Conservation (phyloP, 2,797 vertebrate genomes). For the Psittacula derbiana region DNA sequence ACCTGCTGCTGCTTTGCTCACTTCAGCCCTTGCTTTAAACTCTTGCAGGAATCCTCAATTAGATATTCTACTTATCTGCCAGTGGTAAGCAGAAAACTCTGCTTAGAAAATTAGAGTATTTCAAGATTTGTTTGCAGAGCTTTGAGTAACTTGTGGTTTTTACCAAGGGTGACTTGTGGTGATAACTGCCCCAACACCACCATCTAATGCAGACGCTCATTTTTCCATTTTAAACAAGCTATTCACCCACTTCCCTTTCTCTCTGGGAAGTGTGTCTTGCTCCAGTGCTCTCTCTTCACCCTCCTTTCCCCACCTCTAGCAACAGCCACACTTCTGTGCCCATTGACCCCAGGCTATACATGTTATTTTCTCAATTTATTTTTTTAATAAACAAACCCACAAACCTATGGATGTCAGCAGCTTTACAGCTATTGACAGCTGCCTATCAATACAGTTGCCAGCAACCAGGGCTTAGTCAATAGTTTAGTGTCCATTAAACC, state of each 20-base stretch:
- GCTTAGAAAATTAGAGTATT: neutral
- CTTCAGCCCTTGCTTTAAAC: constrained; percentile 7
- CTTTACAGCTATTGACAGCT: constrained; percentile 26
- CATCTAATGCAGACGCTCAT: neutral
- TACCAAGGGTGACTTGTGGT: neutral
- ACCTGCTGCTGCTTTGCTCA: neutral
- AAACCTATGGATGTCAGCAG: neutral
- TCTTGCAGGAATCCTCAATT: neutral
- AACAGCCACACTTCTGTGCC: neutral
- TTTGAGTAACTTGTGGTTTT: neutral
- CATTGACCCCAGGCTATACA: neutral
- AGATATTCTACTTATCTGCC: constrained; percentile 2
- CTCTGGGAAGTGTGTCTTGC: neutral
- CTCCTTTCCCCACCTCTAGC: neutral
- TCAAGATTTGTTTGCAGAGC: neutral
- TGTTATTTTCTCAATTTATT: neutral
- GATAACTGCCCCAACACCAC: neutral
- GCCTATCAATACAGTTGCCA: neutral
- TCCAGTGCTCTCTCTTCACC: neutral
- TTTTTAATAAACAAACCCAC: neutral
- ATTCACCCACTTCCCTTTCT: neutral
- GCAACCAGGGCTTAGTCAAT: constrained; percentile 6
- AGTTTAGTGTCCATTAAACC: neutral
- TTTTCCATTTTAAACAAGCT: neutral
- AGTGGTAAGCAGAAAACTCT: neutral